Evolutionary conservation across 2,888 invertebrate genomes (phyloP), one percentile per base, ranked within the genome.

Genomic region (Adineta ricciae): DNA sequence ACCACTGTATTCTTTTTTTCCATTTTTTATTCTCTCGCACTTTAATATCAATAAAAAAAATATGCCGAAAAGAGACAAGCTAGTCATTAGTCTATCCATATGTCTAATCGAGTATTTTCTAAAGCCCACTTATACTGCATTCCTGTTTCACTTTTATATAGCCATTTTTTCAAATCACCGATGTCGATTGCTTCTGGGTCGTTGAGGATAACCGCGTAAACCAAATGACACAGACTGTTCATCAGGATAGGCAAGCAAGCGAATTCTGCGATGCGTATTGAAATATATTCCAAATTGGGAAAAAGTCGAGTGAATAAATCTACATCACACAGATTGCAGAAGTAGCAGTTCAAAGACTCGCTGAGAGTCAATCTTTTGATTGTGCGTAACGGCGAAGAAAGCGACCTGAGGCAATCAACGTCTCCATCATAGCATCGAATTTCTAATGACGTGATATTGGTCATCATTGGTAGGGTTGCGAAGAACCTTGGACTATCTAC

Each of bases 401-500:
- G 2, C 16, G 1, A 9, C 9, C 14, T 27, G 56, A 56, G 16
- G 14, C 2, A 14, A 11, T 56, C 14, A 27, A 9, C 1, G 3
- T 27, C 11, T 3, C 8, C 56, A 56, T 11, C 4, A 5, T 4
- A 56, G 14, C n/a, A 27, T 14, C 11, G 9, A 0, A 56, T 14
- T 7, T 0, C 27, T 4, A 56, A 9, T 56, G 27, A 9, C 1
- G n/a, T 27, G 3, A 56, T n/a, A 56, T 11, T 56, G 0, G 2
- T n/a, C 56, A 27, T 56, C 1, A 3, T 14, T 11, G 56, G 11
- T n/a, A 27, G 1, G 14, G 2, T 14, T 11, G 2, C 27, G 2
- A 56, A 1, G 2, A 56, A 8, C 0, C 8, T 9, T 14, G 9
- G 0, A 1, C 3, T 27, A 0, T 7, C 14, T n/a, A 27, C 14